phyloP scores from a whole-genome alignment of 2,888 invertebrate genomes.

The Leucophenga montana region DNA sequence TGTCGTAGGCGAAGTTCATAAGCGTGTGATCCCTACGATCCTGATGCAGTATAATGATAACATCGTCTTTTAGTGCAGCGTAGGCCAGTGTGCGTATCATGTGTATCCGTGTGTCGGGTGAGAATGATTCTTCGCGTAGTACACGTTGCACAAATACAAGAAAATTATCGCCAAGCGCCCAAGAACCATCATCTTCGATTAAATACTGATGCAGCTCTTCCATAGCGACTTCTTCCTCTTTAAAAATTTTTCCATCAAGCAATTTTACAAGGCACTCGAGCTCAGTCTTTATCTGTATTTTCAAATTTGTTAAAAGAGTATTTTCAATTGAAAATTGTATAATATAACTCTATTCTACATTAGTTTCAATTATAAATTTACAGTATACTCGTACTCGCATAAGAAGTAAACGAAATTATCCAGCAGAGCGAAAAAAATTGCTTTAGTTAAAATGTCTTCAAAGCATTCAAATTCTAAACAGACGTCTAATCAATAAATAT shows the following conservation, averaged over 20 bases:
- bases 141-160: slow-evolving; percentile 83
- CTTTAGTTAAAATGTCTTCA: no score
- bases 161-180: slow-evolving; percentile 93
- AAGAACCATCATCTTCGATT: slow-evolving; percentile 90
- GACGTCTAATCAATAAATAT: no score
- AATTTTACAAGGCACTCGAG: slow-evolving; percentile 81
- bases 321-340: no score
- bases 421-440: no score
- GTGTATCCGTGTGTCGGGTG: slow-evolving; percentile 78
- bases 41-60: slow-evolving; percentile 90
- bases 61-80: slow-evolving; percentile 89
- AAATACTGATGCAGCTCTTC: slow-evolving; percentile 91
- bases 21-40: slow-evolving; percentile 90
- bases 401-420: no score
- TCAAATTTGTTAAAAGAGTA: background rate
- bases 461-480: no score
- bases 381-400: no score
- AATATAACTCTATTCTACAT: no score
- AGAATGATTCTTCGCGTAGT: slow-evolving; percentile 77
- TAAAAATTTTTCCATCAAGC: slow-evolving; percentile 81
- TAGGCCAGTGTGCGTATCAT: slow-evolving; percentile 82
- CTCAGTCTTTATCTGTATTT: slow-evolving; percentile 79
- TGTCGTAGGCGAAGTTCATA: slow-evolving; percentile 88
- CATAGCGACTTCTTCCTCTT: slow-evolving; percentile 83
- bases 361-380: no score